Evolutionary conservation across 2,113 vertebrate genomes (phyloP), one percentile per base, ranked within the genome.

Genomic region (Neodontobutis hainanensis): DNA sequence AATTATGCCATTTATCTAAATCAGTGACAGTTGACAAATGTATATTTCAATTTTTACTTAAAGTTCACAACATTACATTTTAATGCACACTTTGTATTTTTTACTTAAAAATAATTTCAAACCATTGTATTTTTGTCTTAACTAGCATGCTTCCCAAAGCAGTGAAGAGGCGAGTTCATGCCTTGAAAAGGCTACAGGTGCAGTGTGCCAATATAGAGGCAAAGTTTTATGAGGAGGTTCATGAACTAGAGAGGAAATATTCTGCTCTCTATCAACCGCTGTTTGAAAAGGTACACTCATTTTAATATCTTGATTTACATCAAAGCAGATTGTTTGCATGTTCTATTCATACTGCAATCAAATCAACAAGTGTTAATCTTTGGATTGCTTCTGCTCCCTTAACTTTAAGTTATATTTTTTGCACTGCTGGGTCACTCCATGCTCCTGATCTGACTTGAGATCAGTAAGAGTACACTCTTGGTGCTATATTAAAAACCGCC

Each of bases 191-290:
- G 77, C 94, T 99, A 8, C 97, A 99, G 89, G 94, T 95, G 82
- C 95, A 94, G 51, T 98, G 95, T 66, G 95, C 95, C 5, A 94
- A 97, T 85, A 97, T 97, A 85, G 97, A 99, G 80, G 96, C 97
- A 61, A 97, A 96, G 82, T 99, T 99, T 91, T 99, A 99, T 32
- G 96, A 98, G 75, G 97, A 99, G 84, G 96, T 99, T 15, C 97
- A 99, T 4, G 96, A 96, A 80, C 81, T 99, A 65, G 97, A 99
- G 90, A 90, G 97, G 80, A 99, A 99, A 70, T 99, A 98, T 0
- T 95, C 97, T 1, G 93, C 94, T 0, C 89, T 98, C 10, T 99
- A 98, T 83, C 93, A 96, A 5, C 97, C 97, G 8, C 91, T 96
- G 50, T 98, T 97, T 76, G 96, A 98, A 77, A 98, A 98, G 96